phyloP scores from a whole-genome alignment of 2,888 invertebrate genomes.

The Drosophila nigritarsus region DNA sequence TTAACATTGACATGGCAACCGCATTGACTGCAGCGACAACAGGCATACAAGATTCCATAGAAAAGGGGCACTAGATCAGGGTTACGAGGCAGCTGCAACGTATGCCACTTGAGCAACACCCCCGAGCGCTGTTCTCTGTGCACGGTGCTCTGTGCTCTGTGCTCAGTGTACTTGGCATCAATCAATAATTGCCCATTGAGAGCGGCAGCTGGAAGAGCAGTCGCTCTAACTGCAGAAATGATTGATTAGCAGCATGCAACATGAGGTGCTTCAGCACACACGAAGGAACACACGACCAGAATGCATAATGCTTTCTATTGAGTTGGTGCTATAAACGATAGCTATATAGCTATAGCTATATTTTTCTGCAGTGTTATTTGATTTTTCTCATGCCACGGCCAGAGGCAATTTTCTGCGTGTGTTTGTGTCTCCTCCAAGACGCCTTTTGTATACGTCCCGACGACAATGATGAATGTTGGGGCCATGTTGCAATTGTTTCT shows the following conservation, averaged over 20 bases:
- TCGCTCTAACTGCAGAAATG: slow-evolving; percentile 60
- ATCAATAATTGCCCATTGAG: slow-evolving; percentile 82
- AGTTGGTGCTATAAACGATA: slow-evolving; percentile 33
- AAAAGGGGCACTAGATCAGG: slow-evolving; percentile 80
- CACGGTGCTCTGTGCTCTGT: slow-evolving; percentile 43
- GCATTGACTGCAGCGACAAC: slow-evolving; percentile 43
- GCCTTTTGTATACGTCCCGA: slow-evolving; percentile 8
- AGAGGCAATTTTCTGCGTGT: slow-evolving; percentile 7
- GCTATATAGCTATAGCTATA: slow-evolving; percentile 18
- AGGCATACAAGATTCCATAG: slow-evolving; percentile 26
- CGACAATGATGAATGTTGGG: slow-evolving; percentile 37
- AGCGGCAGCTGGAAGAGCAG: slow-evolving; percentile 73
- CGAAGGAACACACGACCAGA: slow-evolving; percentile 55
- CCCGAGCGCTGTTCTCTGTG: slow-evolving; percentile 57
- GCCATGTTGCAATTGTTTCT: slow-evolving; percentile 34
- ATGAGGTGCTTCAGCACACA: slow-evolving; percentile 70
- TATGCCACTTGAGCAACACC: slow-evolving; percentile 57
- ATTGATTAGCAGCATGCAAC: slow-evolving; percentile 81
- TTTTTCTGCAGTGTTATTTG: slow-evolving; percentile 28
- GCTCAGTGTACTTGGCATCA: slow-evolving; percentile 78
- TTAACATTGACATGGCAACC: slow-evolving; percentile 76
- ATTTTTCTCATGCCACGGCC: slow-evolving; percentile 67
- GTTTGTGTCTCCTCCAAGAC: slow-evolving; percentile 1
- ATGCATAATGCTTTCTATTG: slow-evolving; percentile 71
- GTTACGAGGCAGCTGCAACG: slow-evolving; percentile 52